Percentiles rank a stretch among this genome's conserved stretches.
phyloP scores from a whole-genome alignment of 2,888 invertebrate genomes.

The Cataglyphis albicans region DNA sequence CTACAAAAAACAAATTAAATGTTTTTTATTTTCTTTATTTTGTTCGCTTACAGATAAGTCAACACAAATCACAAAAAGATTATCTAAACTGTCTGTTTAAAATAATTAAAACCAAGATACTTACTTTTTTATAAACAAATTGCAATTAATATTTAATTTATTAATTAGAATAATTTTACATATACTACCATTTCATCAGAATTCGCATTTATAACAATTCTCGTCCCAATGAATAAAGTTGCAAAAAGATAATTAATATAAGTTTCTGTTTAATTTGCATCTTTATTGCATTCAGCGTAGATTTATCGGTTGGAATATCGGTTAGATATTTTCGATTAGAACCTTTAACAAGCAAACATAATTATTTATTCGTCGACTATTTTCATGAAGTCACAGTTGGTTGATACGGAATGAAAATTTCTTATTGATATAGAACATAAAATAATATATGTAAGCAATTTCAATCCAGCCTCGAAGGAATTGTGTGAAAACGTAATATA shows the following conservation, averaged over 20 bases:
- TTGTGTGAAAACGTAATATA: slow-evolving; percentile 10
- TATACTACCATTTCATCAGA: neutral
- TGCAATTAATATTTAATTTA: neutral
- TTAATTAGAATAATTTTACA: neutral
- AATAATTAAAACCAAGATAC: neutral
- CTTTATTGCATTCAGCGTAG: neutral
- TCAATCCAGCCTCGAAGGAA: slow-evolving; percentile 3
- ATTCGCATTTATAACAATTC: neutral
- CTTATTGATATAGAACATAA: neutral
- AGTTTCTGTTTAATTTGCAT: neutral
- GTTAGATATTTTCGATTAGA: neutral
- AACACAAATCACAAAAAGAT: neutral
- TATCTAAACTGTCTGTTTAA: neutral
- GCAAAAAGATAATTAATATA: slow-evolving; percentile 2
- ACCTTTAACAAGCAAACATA: neutral
- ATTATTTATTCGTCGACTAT: slow-evolving; percentile 25
- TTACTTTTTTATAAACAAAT: neutral
- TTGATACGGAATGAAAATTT: slow-evolving; percentile 9
- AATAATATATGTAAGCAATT: slow-evolving; percentile 8
- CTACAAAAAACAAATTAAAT: neutral
- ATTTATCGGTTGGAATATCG: too few species aligned
- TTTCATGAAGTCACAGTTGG: neutral
- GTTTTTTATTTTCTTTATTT: neutral
- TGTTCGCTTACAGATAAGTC: neutral
- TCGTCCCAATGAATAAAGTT: neutral